Evolutionary conservation across 2,888 invertebrate genomes (phyloP).

Genomic region (Camponotus fellah): DNA sequence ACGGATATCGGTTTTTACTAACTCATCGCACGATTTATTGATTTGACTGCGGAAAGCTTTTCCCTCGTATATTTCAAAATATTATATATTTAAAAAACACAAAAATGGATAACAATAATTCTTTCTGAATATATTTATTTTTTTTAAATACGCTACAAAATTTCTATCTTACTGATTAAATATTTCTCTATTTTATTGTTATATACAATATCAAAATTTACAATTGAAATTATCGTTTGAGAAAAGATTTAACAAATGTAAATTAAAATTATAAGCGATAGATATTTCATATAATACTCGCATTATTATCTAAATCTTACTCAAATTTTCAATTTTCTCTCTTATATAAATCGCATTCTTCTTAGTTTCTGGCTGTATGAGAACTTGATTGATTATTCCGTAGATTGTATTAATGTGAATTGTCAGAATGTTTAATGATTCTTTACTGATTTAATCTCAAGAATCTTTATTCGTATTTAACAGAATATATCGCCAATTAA

Average conservation of each 20-base stretch:
- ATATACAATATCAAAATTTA: neutral
- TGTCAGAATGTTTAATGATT: neutral
- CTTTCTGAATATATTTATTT: neutral
- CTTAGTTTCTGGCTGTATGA: neutral
- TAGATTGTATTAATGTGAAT: neutral
- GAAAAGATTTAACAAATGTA: neutral
- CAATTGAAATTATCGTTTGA: neutral
- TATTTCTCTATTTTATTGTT: neutral
- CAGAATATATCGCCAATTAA: neutral
- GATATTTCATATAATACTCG: neutral
- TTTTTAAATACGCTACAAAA: neutral
- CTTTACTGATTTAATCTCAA: neutral
- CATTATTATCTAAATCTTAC: neutral
- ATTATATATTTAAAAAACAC: slow-evolving; percentile 8
- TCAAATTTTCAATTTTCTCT: neutral
- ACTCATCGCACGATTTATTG: slow-evolving; percentile 24
- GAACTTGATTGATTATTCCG: neutral
- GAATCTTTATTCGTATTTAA: neutral
- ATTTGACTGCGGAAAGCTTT: slow-evolving; percentile 4
- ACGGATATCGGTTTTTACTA: neutral
- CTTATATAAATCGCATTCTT: neutral
- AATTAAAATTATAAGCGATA: neutral
- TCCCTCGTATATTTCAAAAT: neutral
- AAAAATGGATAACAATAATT: slow-evolving; percentile 7
- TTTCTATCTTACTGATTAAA: neutral